These are phyloP conservation scores for Sebastolobus alascanus DNA, from an alignment of 2,797 vertebrate species.

Conservation along the genomic window DNA sequence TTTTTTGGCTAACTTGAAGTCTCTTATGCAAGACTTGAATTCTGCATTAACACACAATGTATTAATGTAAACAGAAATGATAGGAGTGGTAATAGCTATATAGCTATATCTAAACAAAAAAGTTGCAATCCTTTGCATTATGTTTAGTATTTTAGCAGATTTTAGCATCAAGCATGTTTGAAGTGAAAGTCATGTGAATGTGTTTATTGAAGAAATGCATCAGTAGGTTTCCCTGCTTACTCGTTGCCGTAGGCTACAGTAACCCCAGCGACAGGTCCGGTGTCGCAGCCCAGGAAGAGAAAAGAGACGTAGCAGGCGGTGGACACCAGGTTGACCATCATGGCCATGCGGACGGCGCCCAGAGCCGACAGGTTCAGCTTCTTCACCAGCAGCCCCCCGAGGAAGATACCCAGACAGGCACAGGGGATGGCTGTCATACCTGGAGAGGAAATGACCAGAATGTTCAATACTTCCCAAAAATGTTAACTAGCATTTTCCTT, in stretches of 20 bases:
- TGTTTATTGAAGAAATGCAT: background rate
- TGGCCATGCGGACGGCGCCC: conserved; percentile 97
- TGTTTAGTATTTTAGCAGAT: background rate
- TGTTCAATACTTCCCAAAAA: background rate
- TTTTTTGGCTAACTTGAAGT: background rate
- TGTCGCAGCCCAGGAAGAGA: conserved; percentile 98
- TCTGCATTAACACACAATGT: background rate
- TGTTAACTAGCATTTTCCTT: background rate
- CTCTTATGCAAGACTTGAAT: background rate
- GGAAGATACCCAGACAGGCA: conserved; percentile 97
- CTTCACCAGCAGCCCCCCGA: conserved; percentile 96
- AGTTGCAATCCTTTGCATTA: background rate
- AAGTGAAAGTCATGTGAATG: background rate
- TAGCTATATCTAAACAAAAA: background rate
- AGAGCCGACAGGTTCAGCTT: conserved; percentile 97
- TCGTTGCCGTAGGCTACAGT: conserved; percentile 95
- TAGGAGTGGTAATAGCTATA: background rate
- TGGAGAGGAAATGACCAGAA: conserved; percentile 60
- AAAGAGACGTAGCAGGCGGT: conserved; percentile 98
- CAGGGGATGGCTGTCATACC: conserved; percentile 99
- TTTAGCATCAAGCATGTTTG: background rate
- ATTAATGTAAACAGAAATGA: background rate
- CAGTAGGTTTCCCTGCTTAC: conserved; percentile 83
- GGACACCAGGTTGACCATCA: conserved; percentile 98
- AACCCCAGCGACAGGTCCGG: conserved; percentile 96